These are phyloP conservation scores for Rhinella marina DNA, from an alignment of 2,797 vertebrate species.

Conservation along the genomic window DNA sequence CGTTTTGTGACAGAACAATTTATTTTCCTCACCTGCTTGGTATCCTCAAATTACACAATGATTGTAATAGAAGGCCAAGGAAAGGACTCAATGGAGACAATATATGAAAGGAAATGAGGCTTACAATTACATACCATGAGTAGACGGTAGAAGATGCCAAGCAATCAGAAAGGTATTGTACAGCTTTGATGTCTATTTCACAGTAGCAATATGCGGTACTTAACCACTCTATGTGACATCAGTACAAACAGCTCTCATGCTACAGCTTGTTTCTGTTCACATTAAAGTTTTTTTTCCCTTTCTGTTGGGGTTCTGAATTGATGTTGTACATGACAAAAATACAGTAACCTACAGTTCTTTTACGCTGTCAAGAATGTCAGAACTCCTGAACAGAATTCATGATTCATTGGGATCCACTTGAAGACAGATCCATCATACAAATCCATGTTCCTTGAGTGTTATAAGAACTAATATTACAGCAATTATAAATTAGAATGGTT, in stretches of 20 bases:
- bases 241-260: neutral
- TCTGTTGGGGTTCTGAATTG: too few relatives aligned
- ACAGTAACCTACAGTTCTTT: neutral
- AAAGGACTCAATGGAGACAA: neutral
- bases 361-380: neutral
- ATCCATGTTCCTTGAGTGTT: neutral
- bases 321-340: neutral
- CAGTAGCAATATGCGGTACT: neutral
- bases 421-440: neutral
- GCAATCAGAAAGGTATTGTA: neutral
- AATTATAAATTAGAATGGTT: too few relatives aligned
- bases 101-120: slow-evolving; percentile 2
- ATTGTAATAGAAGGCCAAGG: neutral
- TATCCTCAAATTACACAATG: slow-evolving; percentile 10
- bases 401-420: neutral
- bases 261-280: neutral
- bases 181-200: neutral
- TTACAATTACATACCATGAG: slow-evolving; percentile 1
- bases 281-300: neutral
- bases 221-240: neutral
- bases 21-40: slow-evolving; percentile 30
- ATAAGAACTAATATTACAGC: neutral
- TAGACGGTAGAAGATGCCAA: neutral
- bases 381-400: neutral
- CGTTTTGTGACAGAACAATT: slow-evolving; percentile 22